phyloP scores from a whole-genome alignment of 2,797 vertebrate genomes.

The Denticeps clupeoides region DNA sequence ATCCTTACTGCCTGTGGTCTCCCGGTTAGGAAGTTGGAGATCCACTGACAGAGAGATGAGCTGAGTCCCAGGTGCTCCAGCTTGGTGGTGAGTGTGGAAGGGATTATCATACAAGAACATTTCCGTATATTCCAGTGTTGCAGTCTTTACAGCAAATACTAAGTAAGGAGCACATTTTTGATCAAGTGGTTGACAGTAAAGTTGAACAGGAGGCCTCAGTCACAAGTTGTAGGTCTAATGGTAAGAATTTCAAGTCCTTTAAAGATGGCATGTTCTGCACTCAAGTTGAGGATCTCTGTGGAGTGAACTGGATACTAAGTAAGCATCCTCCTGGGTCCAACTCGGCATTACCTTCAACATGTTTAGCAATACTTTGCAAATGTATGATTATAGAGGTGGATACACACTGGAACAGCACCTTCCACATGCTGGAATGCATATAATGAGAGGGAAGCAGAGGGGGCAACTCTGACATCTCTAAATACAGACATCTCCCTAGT shows the following conservation, averaged over 20 bases:
- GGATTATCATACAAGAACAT: no score
- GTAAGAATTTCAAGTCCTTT: conserved; percentile 11
- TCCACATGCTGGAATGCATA: no score
- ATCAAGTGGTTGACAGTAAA: not conserved
- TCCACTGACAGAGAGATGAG: no score
- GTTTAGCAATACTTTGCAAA: conserved; percentile 12
- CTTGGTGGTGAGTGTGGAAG: no score
- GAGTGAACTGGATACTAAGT: conserved; percentile 16
- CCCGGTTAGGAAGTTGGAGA: no score
- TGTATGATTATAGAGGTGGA: no score
- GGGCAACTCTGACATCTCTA: no score
- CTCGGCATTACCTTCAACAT: conserved; percentile 8
- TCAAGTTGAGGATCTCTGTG: conserved; percentile 19
- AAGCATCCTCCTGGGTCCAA: conserved; percentile 10
- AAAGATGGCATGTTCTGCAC: conserved; percentile 4
- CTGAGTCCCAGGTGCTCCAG: no score
- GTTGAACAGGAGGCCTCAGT: not conserved
- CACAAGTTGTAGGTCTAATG: not conserved
- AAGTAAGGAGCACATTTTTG: conserved; percentile 7
- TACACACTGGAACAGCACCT: no score
- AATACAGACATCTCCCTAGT: no score
- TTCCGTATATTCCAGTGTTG: not conserved
- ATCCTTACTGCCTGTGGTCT: no score
- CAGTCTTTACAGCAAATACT: not conserved
- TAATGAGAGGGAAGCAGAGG: no score